Evolutionary conservation across 2,888 invertebrate genomes (phyloP).

Genomic region (Caenorhabditis becei): DNA sequence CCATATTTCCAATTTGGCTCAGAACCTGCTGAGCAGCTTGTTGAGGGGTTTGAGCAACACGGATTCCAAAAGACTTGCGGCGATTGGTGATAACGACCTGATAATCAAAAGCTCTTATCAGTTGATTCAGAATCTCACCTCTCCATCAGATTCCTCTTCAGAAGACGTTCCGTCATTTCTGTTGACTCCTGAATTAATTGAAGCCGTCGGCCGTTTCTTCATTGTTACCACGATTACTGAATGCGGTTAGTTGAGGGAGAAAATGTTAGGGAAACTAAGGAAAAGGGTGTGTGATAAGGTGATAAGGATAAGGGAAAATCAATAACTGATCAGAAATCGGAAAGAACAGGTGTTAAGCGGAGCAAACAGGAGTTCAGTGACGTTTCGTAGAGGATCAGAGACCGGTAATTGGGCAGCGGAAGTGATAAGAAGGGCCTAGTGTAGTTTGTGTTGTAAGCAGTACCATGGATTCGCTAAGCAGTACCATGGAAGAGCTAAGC

Average conservation of each 20-base stretch:
- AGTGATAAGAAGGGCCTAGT: too few species aligned
- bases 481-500: too few species aligned
- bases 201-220: constrained; percentile 19
- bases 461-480: too few species aligned
- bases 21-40: constrained; percentile 66
- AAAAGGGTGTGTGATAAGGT: neutral
- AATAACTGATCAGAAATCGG: neutral
- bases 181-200: constrained; percentile 40
- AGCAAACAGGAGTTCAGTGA: neutral
- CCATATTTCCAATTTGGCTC: constrained; percentile 65
- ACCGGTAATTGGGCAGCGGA: neutral
- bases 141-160: constrained; percentile 69
- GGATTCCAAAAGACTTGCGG: constrained; percentile 56
- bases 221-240: constrained; percentile 45
- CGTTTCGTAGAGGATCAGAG: neutral
- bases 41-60: constrained; percentile 64
- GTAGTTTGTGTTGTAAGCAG: too few species aligned
- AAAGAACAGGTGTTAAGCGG: neutral
- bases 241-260: constrained; percentile 4
- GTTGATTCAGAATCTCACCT: constrained; percentile 35
- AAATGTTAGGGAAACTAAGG: neutral
- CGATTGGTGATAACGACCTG: constrained; percentile 50
- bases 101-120: neutral
- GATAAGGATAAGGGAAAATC: neutral
- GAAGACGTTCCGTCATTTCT: constrained; percentile 60